A percentile compares a stretch with the other conserved stretches of the same genome.
These are phyloP conservation scores for Meiosimyza platycephala DNA, from an alignment of 2,888 invertebrate species.

Conservation along the genomic window DNA sequence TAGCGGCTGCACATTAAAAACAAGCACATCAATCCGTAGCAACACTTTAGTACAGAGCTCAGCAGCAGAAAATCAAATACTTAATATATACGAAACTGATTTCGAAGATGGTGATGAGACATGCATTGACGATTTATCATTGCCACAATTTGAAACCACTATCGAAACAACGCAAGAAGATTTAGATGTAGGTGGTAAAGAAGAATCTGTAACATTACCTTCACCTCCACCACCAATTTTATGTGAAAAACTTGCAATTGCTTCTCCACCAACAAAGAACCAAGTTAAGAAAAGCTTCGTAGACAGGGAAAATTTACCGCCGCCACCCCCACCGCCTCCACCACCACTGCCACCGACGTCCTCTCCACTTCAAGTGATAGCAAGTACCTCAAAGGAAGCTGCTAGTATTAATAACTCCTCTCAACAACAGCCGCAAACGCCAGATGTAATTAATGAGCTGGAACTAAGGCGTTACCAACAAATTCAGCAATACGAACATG, in stretches of 20 bases:
- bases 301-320: conserved; percentile 37
- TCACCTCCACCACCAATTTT: conserved; percentile 41
- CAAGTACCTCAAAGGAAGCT: conserved; percentile 18
- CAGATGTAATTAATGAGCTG: conserved; percentile 70
- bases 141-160: conserved; percentile 57
- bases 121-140: conserved; percentile 55
- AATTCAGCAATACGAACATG: conserved; percentile 70
- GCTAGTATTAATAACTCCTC: conserved; percentile 6
- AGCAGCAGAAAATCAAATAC: conserved; percentile 34
- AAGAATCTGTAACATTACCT: conserved; percentile 46
- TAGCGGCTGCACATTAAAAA: conserved; percentile 33
- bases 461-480: conserved; percentile 74
- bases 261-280: conserved; percentile 3
- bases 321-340: conserved; percentile 40
- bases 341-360: conserved; percentile 36
- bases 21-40: conserved; percentile 17
- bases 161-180: conserved; percentile 43
- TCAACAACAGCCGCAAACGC: conserved; percentile 50
- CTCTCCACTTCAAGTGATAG: conserved; percentile 15
- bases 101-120: conserved; percentile 51
- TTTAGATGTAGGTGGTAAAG: conserved; percentile 34
- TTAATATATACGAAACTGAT: conserved; percentile 48
- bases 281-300: neutral
- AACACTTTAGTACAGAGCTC: conserved; percentile 33
- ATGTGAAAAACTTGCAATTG: neutral